Conservation (phyloP, 2,888 invertebrate genomes). For the Linnaemya tessellans region DNA sequence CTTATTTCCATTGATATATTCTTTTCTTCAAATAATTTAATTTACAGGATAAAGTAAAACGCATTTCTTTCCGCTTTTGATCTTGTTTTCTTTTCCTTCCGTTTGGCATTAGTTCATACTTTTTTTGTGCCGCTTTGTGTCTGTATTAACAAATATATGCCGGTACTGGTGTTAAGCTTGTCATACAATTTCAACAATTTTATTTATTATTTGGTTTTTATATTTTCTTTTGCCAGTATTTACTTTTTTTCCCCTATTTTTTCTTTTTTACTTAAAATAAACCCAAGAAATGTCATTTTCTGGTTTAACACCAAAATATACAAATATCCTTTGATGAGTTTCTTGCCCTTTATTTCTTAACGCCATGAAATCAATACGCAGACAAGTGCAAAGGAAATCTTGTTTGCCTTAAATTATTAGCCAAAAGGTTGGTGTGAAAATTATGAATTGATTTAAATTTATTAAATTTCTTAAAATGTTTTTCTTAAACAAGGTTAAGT, state of each 20-base stretch:
- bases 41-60: conserved; percentile 66
- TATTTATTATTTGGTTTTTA: conserved; percentile 29
- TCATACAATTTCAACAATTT: conserved; percentile 57
- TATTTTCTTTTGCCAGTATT: too few species aligned
- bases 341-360: conserved; percentile 35
- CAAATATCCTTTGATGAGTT: conserved; percentile 62
- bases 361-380: conserved; percentile 11
- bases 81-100: conserved; percentile 66
- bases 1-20: background rate
- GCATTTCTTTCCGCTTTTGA: conserved; percentile 74
- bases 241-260: conserved; percentile 8
- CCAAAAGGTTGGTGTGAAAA: conserved; percentile 51
- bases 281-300: conserved; percentile 74
- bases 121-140: conserved; percentile 31
- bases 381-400: conserved; percentile 53
- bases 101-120: conserved; percentile 63
- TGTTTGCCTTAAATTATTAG: conserved; percentile 29
- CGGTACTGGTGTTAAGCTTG: conserved; percentile 27
- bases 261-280: conserved; percentile 62
- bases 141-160: background rate
- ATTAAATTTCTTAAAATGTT: background rate
- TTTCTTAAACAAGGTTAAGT: conserved; percentile 13
- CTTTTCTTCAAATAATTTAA: conserved; percentile 74
- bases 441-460: conserved; percentile 47
- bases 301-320: conserved; percentile 75